A percentile compares a stretch with the other conserved stretches of the same genome.
Evolutionary conservation across 1,140 invertebrate species (phyloP).

Genomic region (Zeugodacus cucurbitae): DNA sequence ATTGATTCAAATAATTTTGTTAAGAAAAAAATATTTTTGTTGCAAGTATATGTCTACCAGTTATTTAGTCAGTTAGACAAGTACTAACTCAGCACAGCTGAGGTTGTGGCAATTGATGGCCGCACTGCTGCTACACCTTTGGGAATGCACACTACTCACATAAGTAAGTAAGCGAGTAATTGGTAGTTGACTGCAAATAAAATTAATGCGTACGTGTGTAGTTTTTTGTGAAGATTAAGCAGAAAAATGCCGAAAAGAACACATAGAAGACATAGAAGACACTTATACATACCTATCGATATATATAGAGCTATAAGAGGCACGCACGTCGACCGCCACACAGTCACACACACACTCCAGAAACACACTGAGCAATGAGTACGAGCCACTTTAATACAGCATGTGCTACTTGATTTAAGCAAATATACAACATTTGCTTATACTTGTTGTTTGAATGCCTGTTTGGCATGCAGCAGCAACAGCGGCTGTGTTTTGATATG

Average conservation of each 20-base stretch:
- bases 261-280: background rate
- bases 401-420: background rate
- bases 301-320: background rate
- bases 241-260: background rate
- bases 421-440: background rate
- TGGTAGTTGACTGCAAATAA: slow-evolving; percentile 24
- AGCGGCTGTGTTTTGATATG: background rate
- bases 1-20: background rate
- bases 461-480: background rate
- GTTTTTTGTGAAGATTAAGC: background rate
- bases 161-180: no score
- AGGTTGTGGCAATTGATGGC: background rate
- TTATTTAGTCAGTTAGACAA: background rate
- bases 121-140: background rate
- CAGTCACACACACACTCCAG: background rate
- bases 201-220: slow-evolving; percentile 11
- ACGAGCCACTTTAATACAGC: background rate
- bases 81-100: background rate
- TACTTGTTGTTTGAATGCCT: background rate
- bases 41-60: background rate
- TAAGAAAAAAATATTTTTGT: background rate
- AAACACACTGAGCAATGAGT: background rate
- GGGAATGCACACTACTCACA: background rate
- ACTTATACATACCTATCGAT: background rate
- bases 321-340: background rate